phyloP scores from a whole-genome alignment of 2,113 vertebrate genomes.

The Bubo scandiacus region DNA sequence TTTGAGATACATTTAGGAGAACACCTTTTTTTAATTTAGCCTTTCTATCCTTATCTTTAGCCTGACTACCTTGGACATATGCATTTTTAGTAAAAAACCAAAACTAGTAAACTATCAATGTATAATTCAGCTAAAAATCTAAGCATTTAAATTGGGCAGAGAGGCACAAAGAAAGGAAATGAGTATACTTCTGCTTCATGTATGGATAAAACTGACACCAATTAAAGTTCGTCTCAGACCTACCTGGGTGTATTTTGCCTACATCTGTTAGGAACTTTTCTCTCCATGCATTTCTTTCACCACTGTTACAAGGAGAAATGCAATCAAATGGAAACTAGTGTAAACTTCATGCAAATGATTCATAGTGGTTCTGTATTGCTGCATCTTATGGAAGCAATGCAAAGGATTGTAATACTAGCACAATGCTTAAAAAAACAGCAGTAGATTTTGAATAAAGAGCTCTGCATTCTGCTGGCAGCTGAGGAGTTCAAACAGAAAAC shows the following conservation, averaged over 20 bases:
- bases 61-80: background rate
- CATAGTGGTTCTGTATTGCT: conserved; percentile 45
- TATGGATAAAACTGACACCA: conserved; percentile 34
- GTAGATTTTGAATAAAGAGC: conserved; percentile 63
- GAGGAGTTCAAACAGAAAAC: conserved; percentile 76
- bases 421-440: conserved; percentile 60
- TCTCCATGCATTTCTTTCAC: conserved; percentile 44
- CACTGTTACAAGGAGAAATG: conserved; percentile 31
- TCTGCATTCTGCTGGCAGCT: conserved; percentile 70
- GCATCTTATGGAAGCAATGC: conserved; percentile 65
- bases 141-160: background rate
- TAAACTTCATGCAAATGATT: conserved; percentile 59
- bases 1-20: background rate
- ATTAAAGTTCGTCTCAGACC: conserved; percentile 58
- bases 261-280: conserved; percentile 14
- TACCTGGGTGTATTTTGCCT: background rate
- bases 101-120: background rate
- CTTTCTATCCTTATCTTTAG: background rate
- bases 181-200: background rate
- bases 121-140: background rate
- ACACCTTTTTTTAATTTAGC: background rate
- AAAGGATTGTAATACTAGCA: conserved; percentile 38
- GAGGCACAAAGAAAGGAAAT: background rate
- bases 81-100: background rate
- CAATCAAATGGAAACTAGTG: conserved; percentile 36